phyloP scores from a whole-genome alignment of 1,140 invertebrate genomes.

The Reticulitermes speratus region DNA sequence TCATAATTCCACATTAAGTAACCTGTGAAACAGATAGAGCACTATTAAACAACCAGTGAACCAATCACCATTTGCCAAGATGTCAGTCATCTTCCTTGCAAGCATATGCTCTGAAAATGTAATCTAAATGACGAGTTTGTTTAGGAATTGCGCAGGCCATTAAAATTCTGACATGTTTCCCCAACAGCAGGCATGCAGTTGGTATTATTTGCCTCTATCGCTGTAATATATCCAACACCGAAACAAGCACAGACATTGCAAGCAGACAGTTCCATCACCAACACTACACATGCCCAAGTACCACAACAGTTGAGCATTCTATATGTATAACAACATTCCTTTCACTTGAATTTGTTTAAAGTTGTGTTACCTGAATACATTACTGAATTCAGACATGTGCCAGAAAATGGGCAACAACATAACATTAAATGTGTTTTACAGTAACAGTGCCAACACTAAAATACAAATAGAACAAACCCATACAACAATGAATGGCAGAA shows the following conservation, averaged over 20 bases:
- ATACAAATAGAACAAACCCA: background rate
- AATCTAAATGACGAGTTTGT: too few species aligned
- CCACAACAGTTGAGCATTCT: background rate
- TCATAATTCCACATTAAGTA: too few species aligned
- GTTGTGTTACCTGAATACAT: constrained; percentile 18
- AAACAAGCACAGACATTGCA: background rate
- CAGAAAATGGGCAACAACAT: constrained; percentile 13
- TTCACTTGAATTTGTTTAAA: background rate
- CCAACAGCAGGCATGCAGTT: background rate
- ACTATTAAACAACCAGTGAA: too few species aligned
- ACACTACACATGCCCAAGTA: background rate
- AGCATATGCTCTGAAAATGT: too few species aligned
- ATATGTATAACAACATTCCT: background rate
- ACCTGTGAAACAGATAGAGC: too few species aligned
- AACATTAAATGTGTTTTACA: background rate
- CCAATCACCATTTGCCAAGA: too few species aligned
- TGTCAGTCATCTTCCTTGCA: too few species aligned
- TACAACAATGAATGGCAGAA: background rate
- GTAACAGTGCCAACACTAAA: background rate
- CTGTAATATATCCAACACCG: background rate
- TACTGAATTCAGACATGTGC: constrained; percentile 7
- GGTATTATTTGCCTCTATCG: background rate
- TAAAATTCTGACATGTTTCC: too few species aligned
- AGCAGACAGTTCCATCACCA: background rate
- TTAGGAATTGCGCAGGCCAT: too few species aligned